Percentiles rank a stretch among this genome's conserved stretches.
phyloP scores from a whole-genome alignment of 2,888 invertebrate species.

The Cataglyphis albicans region DNA sequence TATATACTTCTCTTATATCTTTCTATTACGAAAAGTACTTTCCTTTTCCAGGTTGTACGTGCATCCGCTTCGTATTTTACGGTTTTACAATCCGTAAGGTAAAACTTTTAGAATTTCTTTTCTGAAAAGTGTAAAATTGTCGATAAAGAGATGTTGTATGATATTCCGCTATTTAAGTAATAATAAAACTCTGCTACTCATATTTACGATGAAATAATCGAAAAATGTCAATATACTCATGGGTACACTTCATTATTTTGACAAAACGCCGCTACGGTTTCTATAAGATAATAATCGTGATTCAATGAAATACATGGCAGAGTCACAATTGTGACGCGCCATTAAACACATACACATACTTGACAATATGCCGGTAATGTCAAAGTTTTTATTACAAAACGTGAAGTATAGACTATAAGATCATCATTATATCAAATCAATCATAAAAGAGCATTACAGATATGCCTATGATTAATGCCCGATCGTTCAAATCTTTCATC shows the following conservation, averaged over 20 bases:
- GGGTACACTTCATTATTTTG: not conserved
- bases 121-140: constrained; percentile 9
- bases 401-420: constrained; percentile 6
- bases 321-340: not conserved
- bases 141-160: not conserved
- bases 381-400: not conserved
- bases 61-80: constrained; percentile 42
- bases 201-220: not conserved
- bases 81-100: constrained; percentile 13
- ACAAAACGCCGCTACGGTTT: not conserved
- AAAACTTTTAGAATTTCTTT: not conserved
- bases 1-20: too few species aligned
- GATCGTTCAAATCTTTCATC: constrained; percentile 24
- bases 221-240: not conserved
- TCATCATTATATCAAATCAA: constrained; percentile 1
- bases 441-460: constrained; percentile 2
- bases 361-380: not conserved
- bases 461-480: not conserved
- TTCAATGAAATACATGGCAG: not conserved
- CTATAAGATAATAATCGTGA: not conserved
- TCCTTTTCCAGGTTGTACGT: constrained; percentile 22
- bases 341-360: not conserved
- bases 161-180: not conserved
- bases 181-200: not conserved
- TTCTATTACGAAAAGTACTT: not conserved